Evolutionary conservation across 2,113 vertebrate species (phyloP), one percentile per base, ranked within the genome.

Genomic region (Thinocorus orbignyianus): DNA sequence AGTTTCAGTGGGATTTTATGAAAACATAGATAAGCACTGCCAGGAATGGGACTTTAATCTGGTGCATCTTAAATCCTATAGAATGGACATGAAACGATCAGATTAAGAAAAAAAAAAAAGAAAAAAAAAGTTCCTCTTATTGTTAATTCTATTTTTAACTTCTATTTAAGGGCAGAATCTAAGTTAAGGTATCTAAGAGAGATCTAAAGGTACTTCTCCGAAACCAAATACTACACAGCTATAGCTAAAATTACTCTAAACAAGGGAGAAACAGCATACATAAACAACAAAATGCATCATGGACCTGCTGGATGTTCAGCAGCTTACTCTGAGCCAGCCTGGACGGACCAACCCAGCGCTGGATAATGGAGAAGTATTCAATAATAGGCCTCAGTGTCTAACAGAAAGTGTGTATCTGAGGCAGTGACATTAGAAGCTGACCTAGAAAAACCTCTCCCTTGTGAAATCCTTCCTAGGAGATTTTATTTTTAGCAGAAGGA

Each of bases 1-100:
- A 95, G 69, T 90, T 93, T 87, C 96, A 96, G 91, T 85, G 73
- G 92, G 48, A 84, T 95, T 95, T 95, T 90, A 95, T 91, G 86
- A 96, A 94, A 94, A 95, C 85, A 93, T 79, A 93, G 88, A 92
- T 90, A 90, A 95, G 91, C 81, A 92, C 81, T 94, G 88, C 91
- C 90, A 93, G 77, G 73, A 95, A 94, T 52, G 74, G 73, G 70
- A 94, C 88, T 81, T 93, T 88, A 91, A 91, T 86, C 90, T 93
- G 72, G 49, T 82, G 81, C 91, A 90, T 93, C 88, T 93, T 93
- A 94, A 87, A 90, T 92, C 91, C 88, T 90, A 94, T 79, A 96
- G 92, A 96, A 95, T 88, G 93, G 85, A 92, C 81, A 90, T 41
- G 73, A 95, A 96, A 95, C 81, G 37, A 93, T 91, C 73, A 91